Percentiles rank a stretch among this genome's conserved stretches.
Conservation (phyloP, 2,113 vertebrate species). For the Scolopax mira region DNA sequence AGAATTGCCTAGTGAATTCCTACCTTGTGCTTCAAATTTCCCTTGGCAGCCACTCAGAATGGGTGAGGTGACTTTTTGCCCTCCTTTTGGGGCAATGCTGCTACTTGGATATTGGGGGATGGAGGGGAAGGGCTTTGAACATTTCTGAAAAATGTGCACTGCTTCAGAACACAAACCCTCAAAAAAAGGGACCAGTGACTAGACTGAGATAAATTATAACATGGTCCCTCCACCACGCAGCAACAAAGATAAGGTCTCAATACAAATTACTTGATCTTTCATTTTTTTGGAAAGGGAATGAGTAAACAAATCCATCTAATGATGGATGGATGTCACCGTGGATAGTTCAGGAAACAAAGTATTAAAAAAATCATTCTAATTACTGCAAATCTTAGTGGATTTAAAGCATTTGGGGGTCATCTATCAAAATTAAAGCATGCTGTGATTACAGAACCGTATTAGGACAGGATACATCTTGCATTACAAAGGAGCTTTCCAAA, state of each 20-base stretch:
- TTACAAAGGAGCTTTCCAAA: slow-evolving; percentile 37
- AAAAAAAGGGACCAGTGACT: neutral
- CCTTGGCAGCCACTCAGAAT: neutral
- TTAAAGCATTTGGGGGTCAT: slow-evolving; percentile 49
- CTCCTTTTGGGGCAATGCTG: neutral
- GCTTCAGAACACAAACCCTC: neutral
- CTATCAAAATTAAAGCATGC: slow-evolving; percentile 57
- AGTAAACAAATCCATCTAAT: slow-evolving; percentile 51
- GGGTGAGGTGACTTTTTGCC: neutral
- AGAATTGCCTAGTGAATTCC: neutral
- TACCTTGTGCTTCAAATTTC: neutral
- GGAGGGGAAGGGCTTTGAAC: neutral
- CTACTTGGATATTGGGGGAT: neutral
- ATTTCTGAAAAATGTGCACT: neutral
- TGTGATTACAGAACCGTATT: slow-evolving; percentile 30
- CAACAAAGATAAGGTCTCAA: neutral
- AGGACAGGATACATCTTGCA: neutral
- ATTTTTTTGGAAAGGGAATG: neutral
- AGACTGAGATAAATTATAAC: neutral
- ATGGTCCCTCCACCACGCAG: neutral
- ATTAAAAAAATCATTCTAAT: slow-evolving; percentile 20
- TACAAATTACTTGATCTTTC: neutral
- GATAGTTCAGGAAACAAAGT: slow-evolving; percentile 30
- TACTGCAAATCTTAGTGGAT: slow-evolving; percentile 14
- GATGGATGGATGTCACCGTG: neutral